Percentiles rank a stretch among this genome's conserved stretches.
Conservation (phyloP, 92 coral and sea anemone genomes). For the Porites evermanni region DNA sequence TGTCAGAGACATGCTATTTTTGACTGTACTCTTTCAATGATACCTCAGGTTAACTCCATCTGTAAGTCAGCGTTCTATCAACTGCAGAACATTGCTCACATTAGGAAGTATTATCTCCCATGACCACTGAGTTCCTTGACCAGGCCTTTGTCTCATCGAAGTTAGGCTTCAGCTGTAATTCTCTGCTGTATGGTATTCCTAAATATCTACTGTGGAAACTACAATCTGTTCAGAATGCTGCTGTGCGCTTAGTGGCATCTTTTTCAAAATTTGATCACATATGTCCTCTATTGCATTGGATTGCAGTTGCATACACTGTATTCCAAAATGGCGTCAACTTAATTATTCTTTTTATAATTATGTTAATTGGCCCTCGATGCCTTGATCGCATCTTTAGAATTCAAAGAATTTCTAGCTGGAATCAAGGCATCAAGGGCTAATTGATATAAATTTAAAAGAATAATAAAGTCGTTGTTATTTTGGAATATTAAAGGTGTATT, state of each 20-base stretch:
- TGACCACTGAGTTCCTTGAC: constrained; percentile 1
- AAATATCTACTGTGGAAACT: neutral
- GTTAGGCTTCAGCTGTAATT: constrained; percentile 12
- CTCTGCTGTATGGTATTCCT: constrained; percentile 27
- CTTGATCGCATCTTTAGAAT: too few relatives aligned
- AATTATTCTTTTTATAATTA: too few relatives aligned
- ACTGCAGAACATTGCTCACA: constrained; percentile 1
- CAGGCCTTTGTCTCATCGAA: constrained; percentile 34
- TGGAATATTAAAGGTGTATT: neutral
- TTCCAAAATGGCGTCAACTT: too few relatives aligned
- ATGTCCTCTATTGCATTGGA: constrained; percentile 12
- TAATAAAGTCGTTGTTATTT: too few relatives aligned
- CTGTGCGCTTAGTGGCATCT: constrained; percentile 15
- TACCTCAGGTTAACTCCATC: constrained; percentile 6
- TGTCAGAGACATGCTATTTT: constrained; percentile 20
- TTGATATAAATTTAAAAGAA: too few relatives aligned
- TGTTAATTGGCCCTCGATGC: too few relatives aligned
- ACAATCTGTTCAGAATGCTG: constrained; percentile 38
- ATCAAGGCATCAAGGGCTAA: too few relatives aligned
- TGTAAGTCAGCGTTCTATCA: constrained; percentile 13
- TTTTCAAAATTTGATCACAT: constrained; percentile 36
- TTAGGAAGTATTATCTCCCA: constrained; percentile 21
- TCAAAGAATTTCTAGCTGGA: too few relatives aligned
- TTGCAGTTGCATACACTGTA: constrained; percentile 21
- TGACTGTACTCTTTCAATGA: constrained; percentile 12